Evolutionary conservation across 2,113 vertebrate genomes (phyloP).

Genomic region (Chitala chitala): DNA sequence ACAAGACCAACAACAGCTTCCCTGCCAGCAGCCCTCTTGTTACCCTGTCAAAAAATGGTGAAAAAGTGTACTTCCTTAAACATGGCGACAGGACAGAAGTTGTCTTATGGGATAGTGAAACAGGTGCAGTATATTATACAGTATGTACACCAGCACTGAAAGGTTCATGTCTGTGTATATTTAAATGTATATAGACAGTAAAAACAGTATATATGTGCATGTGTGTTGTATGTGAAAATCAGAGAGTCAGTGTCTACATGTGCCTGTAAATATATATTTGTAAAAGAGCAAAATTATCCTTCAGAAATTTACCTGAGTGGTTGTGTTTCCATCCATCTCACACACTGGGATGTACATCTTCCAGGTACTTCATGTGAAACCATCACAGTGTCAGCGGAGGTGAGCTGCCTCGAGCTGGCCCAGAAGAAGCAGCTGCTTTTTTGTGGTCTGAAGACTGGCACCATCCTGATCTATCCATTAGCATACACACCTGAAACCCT

Average conservation of each 20-base stretch:
- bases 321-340: neutral
- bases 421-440: constrained; percentile 63
- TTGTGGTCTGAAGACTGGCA: constrained; percentile 61
- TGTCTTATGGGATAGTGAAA: constrained; percentile 61
- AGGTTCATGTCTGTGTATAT: neutral
- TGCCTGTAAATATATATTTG: no score
- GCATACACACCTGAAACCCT: constrained; percentile 57
- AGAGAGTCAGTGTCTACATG: no score
- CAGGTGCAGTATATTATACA: constrained; percentile 60
- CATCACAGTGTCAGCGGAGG: constrained; percentile 52
- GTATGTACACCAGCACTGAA: neutral
- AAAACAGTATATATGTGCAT: no score
- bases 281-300: neutral
- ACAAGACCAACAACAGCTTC: constrained; percentile 41
- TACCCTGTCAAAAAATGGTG: constrained; percentile 49
- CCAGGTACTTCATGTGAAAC: constrained; percentile 53
- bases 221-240: no score
- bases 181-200: no score
- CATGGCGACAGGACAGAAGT: constrained; percentile 57
- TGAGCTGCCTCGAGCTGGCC: constrained; percentile 61
- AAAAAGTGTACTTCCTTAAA: constrained; percentile 59
- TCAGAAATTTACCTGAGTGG: neutral
- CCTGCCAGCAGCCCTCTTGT: constrained; percentile 54
- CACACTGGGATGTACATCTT: neutral
- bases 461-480: constrained; percentile 67